A percentile compares a stretch with the other conserved stretches of the same genome.
Conservation (phyloP, 2,888 invertebrate genomes). For the Caenorhabditis japonica region DNA sequence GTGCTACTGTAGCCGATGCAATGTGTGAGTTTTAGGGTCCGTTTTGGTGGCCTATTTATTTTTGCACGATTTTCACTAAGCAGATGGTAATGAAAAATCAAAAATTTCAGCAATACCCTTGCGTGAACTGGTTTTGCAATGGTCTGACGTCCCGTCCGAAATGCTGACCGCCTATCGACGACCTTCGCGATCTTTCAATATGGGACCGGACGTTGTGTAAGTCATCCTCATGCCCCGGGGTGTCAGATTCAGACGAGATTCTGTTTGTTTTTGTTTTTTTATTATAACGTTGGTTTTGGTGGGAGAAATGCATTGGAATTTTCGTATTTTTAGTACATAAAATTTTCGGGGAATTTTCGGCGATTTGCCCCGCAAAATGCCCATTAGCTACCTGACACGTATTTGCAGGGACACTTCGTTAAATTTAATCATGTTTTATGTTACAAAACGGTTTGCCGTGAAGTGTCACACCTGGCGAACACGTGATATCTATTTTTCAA, state of each 20-base stretch:
- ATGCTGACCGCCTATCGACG: conserved; percentile 26
- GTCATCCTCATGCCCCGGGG: not conserved
- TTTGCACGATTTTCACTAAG: no score
- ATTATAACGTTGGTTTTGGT: not conserved
- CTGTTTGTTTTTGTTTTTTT: not conserved
- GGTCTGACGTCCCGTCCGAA: conserved; percentile 27
- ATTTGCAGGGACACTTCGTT: no score
- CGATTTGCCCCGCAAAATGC: no score
- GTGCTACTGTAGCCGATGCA: conserved; percentile 28
- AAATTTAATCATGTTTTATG: no score
- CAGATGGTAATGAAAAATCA: no score
- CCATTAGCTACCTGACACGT: no score
- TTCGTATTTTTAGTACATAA: no score
- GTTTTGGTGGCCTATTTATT: no score
- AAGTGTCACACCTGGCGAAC: no score
- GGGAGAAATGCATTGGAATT: not conserved
- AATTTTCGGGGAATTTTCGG: no score
- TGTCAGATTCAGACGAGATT: not conserved
- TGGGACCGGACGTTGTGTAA: conserved; percentile 45
- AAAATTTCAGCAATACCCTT: not conserved
- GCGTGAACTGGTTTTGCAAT: conserved; percentile 32
- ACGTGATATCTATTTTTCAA: no score
- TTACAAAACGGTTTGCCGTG: no score
- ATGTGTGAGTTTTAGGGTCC: conserved; percentile 27
- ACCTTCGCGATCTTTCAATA: conserved; percentile 39